Evolutionary conservation across 2,888 invertebrate species (phyloP).

Genomic region (Tetragnatha montana): DNA sequence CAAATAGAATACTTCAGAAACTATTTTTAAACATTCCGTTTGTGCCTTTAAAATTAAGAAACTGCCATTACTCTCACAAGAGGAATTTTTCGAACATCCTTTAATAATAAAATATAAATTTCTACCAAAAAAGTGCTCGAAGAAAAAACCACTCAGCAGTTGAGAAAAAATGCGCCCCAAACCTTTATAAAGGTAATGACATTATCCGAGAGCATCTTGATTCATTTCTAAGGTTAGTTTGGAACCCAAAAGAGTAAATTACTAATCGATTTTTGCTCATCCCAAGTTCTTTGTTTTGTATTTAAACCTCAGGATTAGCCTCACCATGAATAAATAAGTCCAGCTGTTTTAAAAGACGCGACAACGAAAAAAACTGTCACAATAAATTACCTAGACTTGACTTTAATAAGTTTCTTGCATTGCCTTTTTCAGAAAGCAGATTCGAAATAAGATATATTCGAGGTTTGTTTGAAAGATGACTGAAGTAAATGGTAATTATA

Average conservation of each 20-base stretch:
- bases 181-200: background rate
- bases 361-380: background rate
- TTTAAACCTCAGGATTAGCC: conserved; percentile 18
- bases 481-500: background rate
- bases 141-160: background rate
- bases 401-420: conserved; percentile 9
- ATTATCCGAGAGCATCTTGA: conserved; percentile 24
- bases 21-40: too few relatives aligned
- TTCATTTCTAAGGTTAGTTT: background rate
- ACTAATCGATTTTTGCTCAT: conserved; percentile 39
- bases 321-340: conserved; percentile 22
- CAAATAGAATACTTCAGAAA: too few relatives aligned
- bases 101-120: too few relatives aligned
- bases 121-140: too few relatives aligned
- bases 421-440: background rate
- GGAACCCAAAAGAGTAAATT: conserved; percentile 14
- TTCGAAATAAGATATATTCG: background rate
- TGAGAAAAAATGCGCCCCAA: background rate
- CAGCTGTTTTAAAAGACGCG: conserved; percentile 6
- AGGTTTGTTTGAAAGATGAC: background rate
- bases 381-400: background rate
- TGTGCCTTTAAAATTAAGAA: too few relatives aligned
- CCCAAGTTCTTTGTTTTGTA: conserved; percentile 25
- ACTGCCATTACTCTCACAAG: too few relatives aligned
- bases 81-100: too few relatives aligned